Evolutionary conservation across 2,113 vertebrate genomes (phyloP), one percentile per base, ranked within the genome.

Genomic region (Myodes glareolus): DNA sequence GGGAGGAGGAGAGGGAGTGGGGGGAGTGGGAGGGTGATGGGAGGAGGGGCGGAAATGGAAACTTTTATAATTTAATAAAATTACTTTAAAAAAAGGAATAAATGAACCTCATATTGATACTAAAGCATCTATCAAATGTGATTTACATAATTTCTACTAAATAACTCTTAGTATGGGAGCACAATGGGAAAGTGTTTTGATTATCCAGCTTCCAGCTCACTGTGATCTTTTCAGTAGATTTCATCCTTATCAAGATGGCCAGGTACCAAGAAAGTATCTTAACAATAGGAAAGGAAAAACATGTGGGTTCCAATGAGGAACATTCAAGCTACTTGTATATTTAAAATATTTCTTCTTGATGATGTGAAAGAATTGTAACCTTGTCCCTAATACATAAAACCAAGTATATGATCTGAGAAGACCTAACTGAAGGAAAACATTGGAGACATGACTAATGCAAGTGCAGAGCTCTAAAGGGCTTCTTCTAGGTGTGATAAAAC

Each of bases 101-200:
- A 84, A 36, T 33, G 50, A 92, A 11, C 61, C 7, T 92, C 36
- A 11, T 23, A 7, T 42, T 47, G 47, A 19, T 90, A 45, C 61
- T 50, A 65, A 81, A 70, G 17, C 52, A 95, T 90, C 93, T 96
- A 42, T n/a, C 63, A 63, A 84, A 70, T 3, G 39, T n/a, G 12
- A 94, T 27, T 94, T 27, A 70, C 17, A 17, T 65, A 39, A 87
- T 73, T 91, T 93, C 45, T 95, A 25, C 45, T 84, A 93, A 47
- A 55, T 6, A 23, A 87, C 45, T 88, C 39, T 76, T 75, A 95
- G 63, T 33, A 42, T 84, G 36, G 86, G 27, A 92, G 52, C 52
- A 73, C 23, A 86, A 50, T 27, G 3, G 27, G 47, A 80, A 95
- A 58, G 21, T 42, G 47, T 91, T 91, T 63, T 61, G 9, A 36